Base-by-base conservation (phyloP, 1,140 invertebrate genomes). In the Drosophila lacteicornis region DNA sequence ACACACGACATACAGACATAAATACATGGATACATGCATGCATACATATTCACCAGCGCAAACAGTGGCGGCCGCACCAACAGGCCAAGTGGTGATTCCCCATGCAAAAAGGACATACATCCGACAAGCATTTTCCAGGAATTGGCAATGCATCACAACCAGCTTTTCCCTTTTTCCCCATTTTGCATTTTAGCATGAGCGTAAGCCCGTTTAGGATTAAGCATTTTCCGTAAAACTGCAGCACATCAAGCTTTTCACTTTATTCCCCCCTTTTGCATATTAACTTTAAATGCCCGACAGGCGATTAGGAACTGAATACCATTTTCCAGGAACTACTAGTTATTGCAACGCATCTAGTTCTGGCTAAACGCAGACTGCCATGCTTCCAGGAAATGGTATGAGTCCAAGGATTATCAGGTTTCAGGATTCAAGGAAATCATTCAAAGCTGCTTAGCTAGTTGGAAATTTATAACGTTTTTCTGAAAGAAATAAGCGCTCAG, bases 11-110 rank as follows among this genome's bases (percentile, higher is more conserved):
- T n/a, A 13, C n/a, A 38, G 6, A 66, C 19, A 60, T 40, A 45
- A n/a, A 50, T 22, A 63, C 9, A 15, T 59, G 1, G 22, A 38
- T 33, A 60, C 30, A 49, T 30, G n/a, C 19, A 51, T 13, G 66
- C 17, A 51, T 38, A 50, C 15, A 50, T 9, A 63, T 51, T 58
- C 4, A 45, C 27, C 33, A 38, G 19, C 5, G 8, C 2, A 11
- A 9, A 57, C 55, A 57, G 55, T 57, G 13, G 55, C 9, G 55
- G 33, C 15, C 15, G 36, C 2, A 40, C 13, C 19, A 55, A 55
- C 3, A 40, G 17, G 13, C 19, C 11, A 3, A 22, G 12, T 7
- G 19, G 11, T 12, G 19, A 22, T 19, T 11, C 8, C 11, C 33
- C 7, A 33, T 9, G 33, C 33, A 33, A 33, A 33, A 9, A 33